Conservation (phyloP, 2,797 vertebrate genomes). For the Gymnoscopelus microlampas region DNA sequence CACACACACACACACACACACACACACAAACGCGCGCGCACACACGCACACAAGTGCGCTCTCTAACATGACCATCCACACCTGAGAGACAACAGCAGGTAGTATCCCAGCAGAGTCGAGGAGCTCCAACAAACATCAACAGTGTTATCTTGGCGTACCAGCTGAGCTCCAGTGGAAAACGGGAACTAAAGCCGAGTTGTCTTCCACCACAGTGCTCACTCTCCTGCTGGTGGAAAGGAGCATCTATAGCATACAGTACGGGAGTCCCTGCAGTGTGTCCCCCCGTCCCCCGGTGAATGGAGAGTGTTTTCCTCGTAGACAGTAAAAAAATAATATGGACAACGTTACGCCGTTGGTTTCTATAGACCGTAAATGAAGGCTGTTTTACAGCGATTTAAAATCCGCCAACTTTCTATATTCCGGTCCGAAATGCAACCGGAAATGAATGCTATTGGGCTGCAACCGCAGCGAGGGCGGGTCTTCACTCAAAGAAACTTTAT, state of each 20-base stretch:
- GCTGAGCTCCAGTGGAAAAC: slow-evolving; percentile 55
- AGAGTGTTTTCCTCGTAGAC: too few relatives aligned
- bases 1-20: not conserved
- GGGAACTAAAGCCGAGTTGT: not conserved
- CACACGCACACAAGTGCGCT: slow-evolving; percentile 12
- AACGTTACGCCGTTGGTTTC: too few relatives aligned
- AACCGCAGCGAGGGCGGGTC: too few relatives aligned
- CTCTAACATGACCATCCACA: slow-evolving; percentile 41
- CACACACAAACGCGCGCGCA: not conserved
- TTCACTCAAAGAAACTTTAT: too few relatives aligned
- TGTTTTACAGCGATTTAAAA: too few relatives aligned
- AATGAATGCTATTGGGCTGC: too few relatives aligned
- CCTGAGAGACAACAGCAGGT: slow-evolving; percentile 23
- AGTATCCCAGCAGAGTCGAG: slow-evolving; percentile 31
- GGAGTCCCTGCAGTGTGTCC: too few relatives aligned
- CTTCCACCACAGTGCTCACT: not conserved
- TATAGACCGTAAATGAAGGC: too few relatives aligned
- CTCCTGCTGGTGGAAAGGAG: not conserved
- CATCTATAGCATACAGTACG: not conserved
- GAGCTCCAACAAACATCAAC: slow-evolving; percentile 48
- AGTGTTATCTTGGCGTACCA: slow-evolving; percentile 67
- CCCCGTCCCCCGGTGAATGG: too few relatives aligned
- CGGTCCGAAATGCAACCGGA: too few relatives aligned
- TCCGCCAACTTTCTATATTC: too few relatives aligned
- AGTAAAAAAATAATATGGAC: too few relatives aligned